Conservation (phyloP, 2,888 invertebrate species). For the Tetranychus piercei region DNA sequence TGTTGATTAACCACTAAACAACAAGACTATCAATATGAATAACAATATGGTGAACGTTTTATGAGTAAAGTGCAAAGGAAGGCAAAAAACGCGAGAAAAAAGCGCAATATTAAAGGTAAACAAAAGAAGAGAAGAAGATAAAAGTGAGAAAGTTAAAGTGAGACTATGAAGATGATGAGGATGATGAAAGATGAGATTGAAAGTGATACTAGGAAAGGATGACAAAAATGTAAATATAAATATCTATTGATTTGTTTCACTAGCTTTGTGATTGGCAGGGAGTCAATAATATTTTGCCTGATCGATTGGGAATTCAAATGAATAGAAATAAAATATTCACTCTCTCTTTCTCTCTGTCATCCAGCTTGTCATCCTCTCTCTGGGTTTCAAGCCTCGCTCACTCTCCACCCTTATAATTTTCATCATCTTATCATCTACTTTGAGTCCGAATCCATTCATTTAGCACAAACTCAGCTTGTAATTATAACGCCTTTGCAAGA, state of each 20-base stretch:
- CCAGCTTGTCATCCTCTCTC: not conserved
- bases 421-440: not conserved
- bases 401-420: not conserved
- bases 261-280: not conserved
- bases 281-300: not conserved
- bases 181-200: not conserved
- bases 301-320: slow-evolving; percentile 2
- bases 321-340: not conserved
- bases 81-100: not conserved
- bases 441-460: not conserved
- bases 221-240: not conserved
- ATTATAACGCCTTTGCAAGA: not conserved
- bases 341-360: slow-evolving; percentile 1
- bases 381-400: not conserved
- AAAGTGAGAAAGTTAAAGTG: not conserved
- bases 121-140: not conserved
- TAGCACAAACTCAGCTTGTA: not conserved
- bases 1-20: not conserved
- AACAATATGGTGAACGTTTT: not conserved
- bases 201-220: not conserved
- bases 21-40: too few relatives aligned
- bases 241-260: not conserved
- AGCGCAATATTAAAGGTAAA: not conserved
- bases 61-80: not conserved
- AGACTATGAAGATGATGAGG: not conserved